These are phyloP conservation scores for Cuculus canorus DNA, from an alignment of 2,797 vertebrate genomes.

Conservation along the genomic window DNA sequence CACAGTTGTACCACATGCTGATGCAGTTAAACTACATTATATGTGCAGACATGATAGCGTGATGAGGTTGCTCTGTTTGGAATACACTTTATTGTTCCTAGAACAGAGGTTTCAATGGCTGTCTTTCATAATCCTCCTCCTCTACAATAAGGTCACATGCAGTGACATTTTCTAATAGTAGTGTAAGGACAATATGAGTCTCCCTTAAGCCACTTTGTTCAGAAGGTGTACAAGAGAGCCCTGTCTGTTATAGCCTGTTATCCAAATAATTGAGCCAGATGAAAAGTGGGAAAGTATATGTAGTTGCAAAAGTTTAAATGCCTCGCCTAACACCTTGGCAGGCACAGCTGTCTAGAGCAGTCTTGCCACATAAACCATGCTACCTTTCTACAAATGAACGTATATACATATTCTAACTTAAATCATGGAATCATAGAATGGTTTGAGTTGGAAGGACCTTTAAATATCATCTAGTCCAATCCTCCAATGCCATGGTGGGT, in stretches of 20 bases:
- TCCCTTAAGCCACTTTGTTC: background rate
- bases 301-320: background rate
- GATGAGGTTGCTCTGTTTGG: background rate
- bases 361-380: background rate
- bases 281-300: background rate
- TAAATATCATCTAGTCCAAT: background rate
- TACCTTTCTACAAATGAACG: background rate
- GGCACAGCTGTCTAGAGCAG: background rate
- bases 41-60: background rate
- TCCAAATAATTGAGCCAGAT: background rate
- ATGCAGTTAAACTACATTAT: background rate
- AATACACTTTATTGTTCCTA: background rate
- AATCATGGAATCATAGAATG: background rate
- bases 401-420: background rate
- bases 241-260: background rate
- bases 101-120: background rate
- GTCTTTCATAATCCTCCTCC: background rate
- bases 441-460: background rate
- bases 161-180: background rate
- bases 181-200: background rate
- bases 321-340: background rate
- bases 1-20: background rate
- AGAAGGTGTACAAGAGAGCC: background rate
- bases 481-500: accelerated
- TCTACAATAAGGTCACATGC: background rate